Percentiles rank a stretch among this genome's conserved stretches.
These are phyloP conservation scores for Pelagia noctiluca DNA, from an alignment of 30 jellyfish, hydroid and myxozoan species.

Conservation along the genomic window DNA sequence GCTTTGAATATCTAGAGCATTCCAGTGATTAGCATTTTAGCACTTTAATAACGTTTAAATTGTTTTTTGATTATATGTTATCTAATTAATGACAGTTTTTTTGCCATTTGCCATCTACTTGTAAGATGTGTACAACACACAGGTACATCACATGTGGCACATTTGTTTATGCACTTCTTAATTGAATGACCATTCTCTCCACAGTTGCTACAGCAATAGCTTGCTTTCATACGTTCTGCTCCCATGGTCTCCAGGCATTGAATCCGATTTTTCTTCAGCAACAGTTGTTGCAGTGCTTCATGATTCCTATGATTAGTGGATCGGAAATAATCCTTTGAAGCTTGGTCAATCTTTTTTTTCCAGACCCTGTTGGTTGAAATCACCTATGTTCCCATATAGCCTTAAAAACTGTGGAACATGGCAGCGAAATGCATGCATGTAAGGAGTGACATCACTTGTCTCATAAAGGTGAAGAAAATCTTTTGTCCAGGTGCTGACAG, in stretches of 20 bases:
- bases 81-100: no score
- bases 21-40: no score
- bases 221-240: conserved; percentile 23
- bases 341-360: conserved; percentile 36
- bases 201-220: conserved; percentile 51
- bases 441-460: conserved; percentile 33
- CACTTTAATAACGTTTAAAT: no score
- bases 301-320: no score
- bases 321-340: conserved; percentile 24
- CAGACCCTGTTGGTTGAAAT: conserved; percentile 47
- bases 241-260: conserved; percentile 44
- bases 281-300: conserved; percentile 37
- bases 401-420: conserved; percentile 38
- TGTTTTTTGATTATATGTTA: no score
- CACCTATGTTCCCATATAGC: conserved; percentile 25
- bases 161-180: conserved; percentile 39
- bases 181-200: conserved; percentile 29
- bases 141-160: conserved; percentile 25
- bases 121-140: conserved; percentile 41
- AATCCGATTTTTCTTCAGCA: conserved; percentile 39
- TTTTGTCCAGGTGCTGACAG: neutral
- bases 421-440: conserved; percentile 49
- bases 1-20: neutral
- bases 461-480: conserved; percentile 27
- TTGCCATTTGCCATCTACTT: no score